phyloP scores from a whole-genome alignment of 2,797 vertebrate species.

The Sebastes cheni region DNA sequence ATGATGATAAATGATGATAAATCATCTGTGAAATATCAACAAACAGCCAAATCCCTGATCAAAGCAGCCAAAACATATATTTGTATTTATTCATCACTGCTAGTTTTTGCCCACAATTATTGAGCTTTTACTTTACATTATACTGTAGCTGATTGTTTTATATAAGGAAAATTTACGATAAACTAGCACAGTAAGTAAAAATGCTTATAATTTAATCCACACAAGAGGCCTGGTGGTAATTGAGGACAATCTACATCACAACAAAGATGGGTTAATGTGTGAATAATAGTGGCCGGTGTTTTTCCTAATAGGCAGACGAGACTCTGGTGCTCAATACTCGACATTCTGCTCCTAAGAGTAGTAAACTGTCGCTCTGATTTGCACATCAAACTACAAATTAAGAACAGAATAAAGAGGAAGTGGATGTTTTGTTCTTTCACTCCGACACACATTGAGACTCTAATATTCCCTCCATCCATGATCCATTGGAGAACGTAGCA shows the following conservation, averaged over 20 bases:
- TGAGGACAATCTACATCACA: not conserved
- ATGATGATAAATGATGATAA: not conserved
- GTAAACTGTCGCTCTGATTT: not conserved
- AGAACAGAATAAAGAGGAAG: slow-evolving; percentile 3
- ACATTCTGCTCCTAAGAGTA: not conserved
- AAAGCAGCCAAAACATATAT: not conserved
- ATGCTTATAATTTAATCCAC: not conserved
- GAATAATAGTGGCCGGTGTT: not conserved
- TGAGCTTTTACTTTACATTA: not conserved
- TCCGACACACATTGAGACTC: not conserved
- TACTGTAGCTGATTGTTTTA: not conserved
- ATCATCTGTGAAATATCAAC: not conserved
- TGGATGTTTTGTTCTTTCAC: slow-evolving; percentile 26
- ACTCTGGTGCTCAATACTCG: not conserved
- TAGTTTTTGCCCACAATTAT: not conserved
- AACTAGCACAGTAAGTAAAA: not conserved
- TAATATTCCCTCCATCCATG: not conserved
- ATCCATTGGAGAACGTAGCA: not conserved
- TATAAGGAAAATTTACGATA: not conserved
- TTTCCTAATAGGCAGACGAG: not conserved
- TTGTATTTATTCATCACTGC: too few species aligned
- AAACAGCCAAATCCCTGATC: not conserved
- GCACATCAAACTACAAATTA: slow-evolving; percentile 28
- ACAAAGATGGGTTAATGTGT: not conserved
- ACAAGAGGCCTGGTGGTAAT: not conserved